Evolutionary conservation across 2,113 vertebrate species (phyloP).

Genomic region (Gorsachius goisagi): DNA sequence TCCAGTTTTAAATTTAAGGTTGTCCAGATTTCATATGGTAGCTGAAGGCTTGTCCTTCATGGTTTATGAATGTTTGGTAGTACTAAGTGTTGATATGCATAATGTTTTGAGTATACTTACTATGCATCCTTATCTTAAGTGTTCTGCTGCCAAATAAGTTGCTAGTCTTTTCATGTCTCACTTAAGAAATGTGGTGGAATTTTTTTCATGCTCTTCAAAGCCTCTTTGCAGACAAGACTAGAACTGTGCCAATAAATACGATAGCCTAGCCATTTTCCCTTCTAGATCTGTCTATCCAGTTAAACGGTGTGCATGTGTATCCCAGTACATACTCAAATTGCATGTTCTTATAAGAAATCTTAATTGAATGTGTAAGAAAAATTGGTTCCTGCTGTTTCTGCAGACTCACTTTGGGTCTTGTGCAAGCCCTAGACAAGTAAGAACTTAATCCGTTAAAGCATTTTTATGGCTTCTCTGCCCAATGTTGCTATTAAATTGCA

Average conservation of each 20-base stretch:
- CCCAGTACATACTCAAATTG: neutral
- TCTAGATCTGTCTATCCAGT: neutral
- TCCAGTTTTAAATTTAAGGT: neutral
- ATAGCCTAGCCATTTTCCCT: neutral
- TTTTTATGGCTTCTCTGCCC: neutral
- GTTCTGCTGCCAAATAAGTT: neutral
- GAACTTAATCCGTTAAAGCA: neutral
- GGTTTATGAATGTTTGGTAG: slow-evolving; percentile 61
- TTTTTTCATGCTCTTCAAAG: neutral
- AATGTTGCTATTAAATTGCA: neutral
- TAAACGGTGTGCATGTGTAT: neutral
- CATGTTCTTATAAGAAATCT: neutral
- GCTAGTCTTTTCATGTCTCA: neutral
- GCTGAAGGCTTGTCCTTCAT: slow-evolving; percentile 48
- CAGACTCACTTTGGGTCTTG: neutral
- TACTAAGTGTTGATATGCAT: neutral
- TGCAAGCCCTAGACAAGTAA: neutral
- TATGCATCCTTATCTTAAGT: neutral
- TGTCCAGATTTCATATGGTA: neutral
- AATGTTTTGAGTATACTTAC: neutral
- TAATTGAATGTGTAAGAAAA: neutral
- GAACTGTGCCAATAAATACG: neutral
- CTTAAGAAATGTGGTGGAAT: neutral
- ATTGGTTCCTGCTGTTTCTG: neutral
- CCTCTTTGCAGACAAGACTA: neutral